phyloP scores from a whole-genome alignment of 2,797 vertebrate species.

The Intellagama lesueurii region DNA sequence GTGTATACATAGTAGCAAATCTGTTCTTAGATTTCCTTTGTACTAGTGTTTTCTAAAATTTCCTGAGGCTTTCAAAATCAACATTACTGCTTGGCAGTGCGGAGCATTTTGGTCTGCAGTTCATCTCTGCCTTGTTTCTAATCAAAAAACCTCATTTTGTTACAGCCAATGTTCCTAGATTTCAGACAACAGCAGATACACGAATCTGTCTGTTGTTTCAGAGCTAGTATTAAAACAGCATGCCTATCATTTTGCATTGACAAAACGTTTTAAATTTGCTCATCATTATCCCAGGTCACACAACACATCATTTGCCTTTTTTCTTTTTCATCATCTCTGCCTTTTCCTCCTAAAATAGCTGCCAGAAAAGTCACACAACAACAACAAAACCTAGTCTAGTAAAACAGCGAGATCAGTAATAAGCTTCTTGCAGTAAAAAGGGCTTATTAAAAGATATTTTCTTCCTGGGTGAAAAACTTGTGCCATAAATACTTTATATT shows the following conservation, averaged over 20 bases:
- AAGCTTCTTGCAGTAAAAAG: conserved; percentile 78
- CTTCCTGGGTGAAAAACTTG: conserved; percentile 81
- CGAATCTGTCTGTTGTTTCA: conserved; percentile 72
- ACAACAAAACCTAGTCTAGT: conserved; percentile 59
- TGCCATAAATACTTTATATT: conserved; percentile 84
- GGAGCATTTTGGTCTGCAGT: conserved; percentile 45
- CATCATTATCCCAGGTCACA: conserved; percentile 78
- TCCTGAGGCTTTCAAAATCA: conserved; percentile 57
- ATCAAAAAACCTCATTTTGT: conserved; percentile 61
- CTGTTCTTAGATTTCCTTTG: conserved; percentile 58
- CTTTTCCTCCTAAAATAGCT: conserved; percentile 73
- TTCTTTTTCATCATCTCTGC: conserved; percentile 55
- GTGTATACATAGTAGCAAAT: conserved; percentile 48
- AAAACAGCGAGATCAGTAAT: conserved; percentile 78
- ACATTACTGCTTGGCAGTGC: conserved; percentile 18
- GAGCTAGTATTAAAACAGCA: conserved; percentile 72
- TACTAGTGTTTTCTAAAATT: conserved; percentile 60
- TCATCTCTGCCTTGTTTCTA: conserved; percentile 63
- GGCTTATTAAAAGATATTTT: conserved; percentile 85
- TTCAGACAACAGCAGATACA: conserved; percentile 56
- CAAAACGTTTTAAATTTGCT: conserved; percentile 81
- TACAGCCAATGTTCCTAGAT: conserved; percentile 63
- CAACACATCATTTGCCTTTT: conserved; percentile 74
- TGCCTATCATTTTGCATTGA: conserved; percentile 80
- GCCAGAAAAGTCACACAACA: conserved; percentile 45